Base-by-base conservation (phyloP, 1,140 invertebrate genomes). In the Drosophila repletoides region DNA sequence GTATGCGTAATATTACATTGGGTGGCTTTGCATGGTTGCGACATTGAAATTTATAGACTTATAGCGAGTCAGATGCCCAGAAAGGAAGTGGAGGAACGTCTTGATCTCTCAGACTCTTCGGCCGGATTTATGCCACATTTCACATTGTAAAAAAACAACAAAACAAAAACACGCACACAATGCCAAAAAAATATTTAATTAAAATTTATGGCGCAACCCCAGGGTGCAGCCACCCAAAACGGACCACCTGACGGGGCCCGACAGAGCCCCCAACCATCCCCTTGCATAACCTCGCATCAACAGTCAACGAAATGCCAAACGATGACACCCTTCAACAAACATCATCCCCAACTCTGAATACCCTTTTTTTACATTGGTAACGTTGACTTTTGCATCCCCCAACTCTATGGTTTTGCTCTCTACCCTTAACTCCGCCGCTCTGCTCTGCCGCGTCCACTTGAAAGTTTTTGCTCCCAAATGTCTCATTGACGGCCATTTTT, bases 171-270 rank as follows among this genome's bases (percentile, higher is more conserved):
- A 48, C 52, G 41, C 56, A 52, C 59, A 76, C 28, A 59, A 40
- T 55, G 53, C 41, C 34, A 79, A 79, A 72, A n/a, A 86, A 86
- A 86, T 84, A 86, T 84, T 84, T 84, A 86, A 84, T 84, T 84
- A 84, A 84, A 84, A 84, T 86, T 84, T 86, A 84, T 84, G 75
- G 28, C 74, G 59, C 72, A 86, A 84, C 77, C 77, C 77, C 65
- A 48, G 55, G 48, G 67, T 45, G 76, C 60, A 73, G 51, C 51
- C 61, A 76, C 28, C 64, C 64, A 52, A 52, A 48, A 26, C 14
- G 19, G 26, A 40, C 52, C 53, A 65, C 61, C 51, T 64, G 55
- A 36, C 55, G 26, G 19, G 6, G 43, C 9, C 6, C 7, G 43
- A 3, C 22, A 19, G 3, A 12, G 22, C 22, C n/a, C 26, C 2